phyloP scores from a whole-genome alignment of 2,888 invertebrate species.

The Tinea pellionella region DNA sequence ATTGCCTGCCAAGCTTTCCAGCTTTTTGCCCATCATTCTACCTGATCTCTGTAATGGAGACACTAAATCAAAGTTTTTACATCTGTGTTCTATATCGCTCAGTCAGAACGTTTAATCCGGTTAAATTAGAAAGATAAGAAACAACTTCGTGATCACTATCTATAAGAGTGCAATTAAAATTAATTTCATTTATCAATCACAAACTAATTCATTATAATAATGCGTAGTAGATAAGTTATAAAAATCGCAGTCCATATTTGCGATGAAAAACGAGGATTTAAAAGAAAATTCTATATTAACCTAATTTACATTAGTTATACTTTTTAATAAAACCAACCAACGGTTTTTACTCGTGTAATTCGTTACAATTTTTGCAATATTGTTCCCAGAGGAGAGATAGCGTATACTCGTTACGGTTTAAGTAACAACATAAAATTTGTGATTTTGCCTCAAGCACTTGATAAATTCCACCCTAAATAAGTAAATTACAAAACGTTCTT shows the following conservation, averaged over 20 bases:
- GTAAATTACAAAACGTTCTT: not conserved
- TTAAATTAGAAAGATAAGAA: constrained; percentile 5
- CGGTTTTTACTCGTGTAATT: constrained; percentile 1
- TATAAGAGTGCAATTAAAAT: not conserved
- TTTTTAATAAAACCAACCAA: not conserved
- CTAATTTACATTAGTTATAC: not conserved
- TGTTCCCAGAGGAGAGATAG: constrained; percentile 4
- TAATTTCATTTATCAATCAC: too few relatives aligned
- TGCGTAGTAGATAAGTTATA: too few relatives aligned
- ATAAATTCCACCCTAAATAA: not conserved
- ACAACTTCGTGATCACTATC: not conserved
- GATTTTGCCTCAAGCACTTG: not conserved
- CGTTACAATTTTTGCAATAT: constrained; percentile 9
- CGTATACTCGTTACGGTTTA: not conserved
- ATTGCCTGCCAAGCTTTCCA: constrained; percentile 14
- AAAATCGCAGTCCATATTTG: too few relatives aligned
- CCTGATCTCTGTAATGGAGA: constrained; percentile 13
- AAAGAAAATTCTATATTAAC: not conserved
- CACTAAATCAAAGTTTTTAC: constrained; percentile 14
- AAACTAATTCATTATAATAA: too few relatives aligned
- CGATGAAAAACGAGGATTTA: too few relatives aligned
- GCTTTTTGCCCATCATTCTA: constrained; percentile 10
- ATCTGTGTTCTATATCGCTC: not conserved
- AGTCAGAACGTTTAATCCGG: not conserved
- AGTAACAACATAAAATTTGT: not conserved